Percentiles rank a stretch among this genome's conserved stretches.
Evolutionary conservation across 2,797 vertebrate species (phyloP).

Genomic region (Sebastes iracundus): DNA sequence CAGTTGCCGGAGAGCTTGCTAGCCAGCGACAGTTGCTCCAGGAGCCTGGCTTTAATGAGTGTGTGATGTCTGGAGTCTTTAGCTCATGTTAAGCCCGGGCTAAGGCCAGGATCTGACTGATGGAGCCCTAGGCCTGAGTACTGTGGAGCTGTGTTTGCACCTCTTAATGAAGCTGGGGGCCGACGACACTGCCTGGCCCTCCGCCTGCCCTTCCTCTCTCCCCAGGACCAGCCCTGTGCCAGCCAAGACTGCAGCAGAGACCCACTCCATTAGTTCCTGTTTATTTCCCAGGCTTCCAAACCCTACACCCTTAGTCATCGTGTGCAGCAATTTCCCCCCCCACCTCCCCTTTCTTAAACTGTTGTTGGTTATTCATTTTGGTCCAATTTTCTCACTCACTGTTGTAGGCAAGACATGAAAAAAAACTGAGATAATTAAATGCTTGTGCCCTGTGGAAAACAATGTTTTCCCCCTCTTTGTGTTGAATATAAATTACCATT

Average conservation of each 20-base stretch:
- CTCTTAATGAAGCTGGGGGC: conserved; percentile 76
- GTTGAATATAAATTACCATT: conserved; percentile 91
- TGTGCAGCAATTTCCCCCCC: conserved; percentile 51
- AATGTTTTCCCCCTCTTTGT: conserved; percentile 82
- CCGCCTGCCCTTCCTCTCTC: conserved; percentile 71
- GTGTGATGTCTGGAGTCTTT: conserved; percentile 80
- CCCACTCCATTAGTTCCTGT: conserved; percentile 79
- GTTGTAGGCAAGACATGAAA: conserved; percentile 83
- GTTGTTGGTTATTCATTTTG: conserved; percentile 77
- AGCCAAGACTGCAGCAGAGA: conserved; percentile 74
- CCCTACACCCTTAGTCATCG: conserved; percentile 56
- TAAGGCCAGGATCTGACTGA: conserved; percentile 80
- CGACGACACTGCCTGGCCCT: conserved; percentile 75
- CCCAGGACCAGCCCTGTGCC: conserved; percentile 66
- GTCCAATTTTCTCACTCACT: conserved; percentile 78
- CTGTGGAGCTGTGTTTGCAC: conserved; percentile 79
- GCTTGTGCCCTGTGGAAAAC: conserved; percentile 84
- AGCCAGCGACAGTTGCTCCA: conserved; percentile 81
- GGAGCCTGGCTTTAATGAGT: conserved; percentile 83
- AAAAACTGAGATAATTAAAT: conserved; percentile 90
- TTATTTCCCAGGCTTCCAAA: conserved; percentile 77
- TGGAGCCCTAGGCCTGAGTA: conserved; percentile 63
- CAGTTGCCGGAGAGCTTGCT: conserved; percentile 62
- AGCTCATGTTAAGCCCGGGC: conserved; percentile 71
- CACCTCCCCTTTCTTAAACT: conserved; percentile 56